Evolutionary conservation across 2,888 invertebrate genomes (phyloP), one percentile per base, ranked within the genome.

Genomic region (Volucella zonaria): DNA sequence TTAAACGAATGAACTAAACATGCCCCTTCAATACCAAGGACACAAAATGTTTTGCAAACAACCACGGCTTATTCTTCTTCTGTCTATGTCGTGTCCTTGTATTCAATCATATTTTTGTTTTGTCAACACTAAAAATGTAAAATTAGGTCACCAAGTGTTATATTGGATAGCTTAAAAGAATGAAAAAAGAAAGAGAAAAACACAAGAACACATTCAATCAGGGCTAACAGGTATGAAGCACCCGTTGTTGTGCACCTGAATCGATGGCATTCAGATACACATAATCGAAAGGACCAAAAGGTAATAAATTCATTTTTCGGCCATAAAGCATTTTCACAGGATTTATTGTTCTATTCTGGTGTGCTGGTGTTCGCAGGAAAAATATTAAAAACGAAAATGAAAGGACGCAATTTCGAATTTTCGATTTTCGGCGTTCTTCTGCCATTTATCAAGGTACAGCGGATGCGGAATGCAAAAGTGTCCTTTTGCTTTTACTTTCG

Each of bases 401-500:
- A 79, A 79, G 83, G 61, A 62, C 59, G 59, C 42, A 47, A 4
- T 31, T 31, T n/a, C 11, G n/a, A 47, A 47, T n/a, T n/a, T 66
- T 66, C 76, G 47, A 47, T 56, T 75, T 83, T 59, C 43, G 70
- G 80, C 66, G 80, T 18, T 31, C 66, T 70, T 31, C 59, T 81
- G 71, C 76, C 62, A 77, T 81, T 76, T 85, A 81, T 85, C 73
- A 85, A 71, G 76, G 71, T 77, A 31, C 31, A 31, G 31, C 31
- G 6, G 31, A 31, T 31, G 31, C 31, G 76, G 56, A 81, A 76
- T 58, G 68, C 79, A 80, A 76, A 80, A 76, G 68, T 81, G 68
- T 77, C 81, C 76, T 85, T 85, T 85, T 76, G 77, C 85, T 85
- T 77, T 85, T 76, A 81, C 85, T 85, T 77, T 85, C 85, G 67